Evolutionary conservation across 1,140 invertebrate species (phyloP).

Genomic region (Drosophila ohnishii): DNA sequence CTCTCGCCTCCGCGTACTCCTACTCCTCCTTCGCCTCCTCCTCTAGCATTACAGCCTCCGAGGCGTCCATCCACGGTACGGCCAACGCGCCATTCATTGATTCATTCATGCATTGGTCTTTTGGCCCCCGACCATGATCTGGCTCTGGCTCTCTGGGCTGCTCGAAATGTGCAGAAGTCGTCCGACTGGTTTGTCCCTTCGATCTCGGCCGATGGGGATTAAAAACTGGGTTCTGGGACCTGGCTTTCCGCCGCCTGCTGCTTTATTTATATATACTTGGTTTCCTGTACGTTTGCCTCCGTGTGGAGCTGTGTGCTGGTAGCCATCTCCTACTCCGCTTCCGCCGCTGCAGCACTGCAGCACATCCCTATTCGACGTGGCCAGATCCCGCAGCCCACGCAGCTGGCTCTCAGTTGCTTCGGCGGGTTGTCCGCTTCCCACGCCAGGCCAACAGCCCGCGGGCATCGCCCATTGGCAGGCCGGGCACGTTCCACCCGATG

Average conservation of each 20-base stretch:
- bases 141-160: conserved; percentile 49
- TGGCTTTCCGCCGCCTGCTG: conserved; percentile 16
- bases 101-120: conserved; percentile 70
- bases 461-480: conserved; percentile 55
- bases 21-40: conserved; percentile 4
- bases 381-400: conserved; percentile 48
- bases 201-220: conserved; percentile 35
- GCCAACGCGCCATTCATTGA: conserved; percentile 62
- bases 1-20: conserved; percentile 12
- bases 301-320: conserved; percentile 18
- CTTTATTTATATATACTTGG: conserved; percentile 32
- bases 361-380: conserved; percentile 11
- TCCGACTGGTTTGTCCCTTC: conserved; percentile 68
- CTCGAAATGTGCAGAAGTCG: conserved; percentile 80
- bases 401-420: conserved; percentile 16
- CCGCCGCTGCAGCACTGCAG: conserved; percentile 19
- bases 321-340: conserved; percentile 26
- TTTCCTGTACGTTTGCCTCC: conserved; percentile 33
- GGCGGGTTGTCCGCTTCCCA: conserved; percentile 51
- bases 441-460: conserved; percentile 33
- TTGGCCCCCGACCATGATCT: conserved; percentile 20
- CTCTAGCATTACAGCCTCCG: conserved; percentile 17
- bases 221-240: conserved; percentile 38
- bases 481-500: conserved; percentile 48
- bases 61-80: conserved; percentile 10